Base-by-base conservation (phyloP, 2,113 vertebrate genomes). In the Siniperca chuatsi region DNA sequence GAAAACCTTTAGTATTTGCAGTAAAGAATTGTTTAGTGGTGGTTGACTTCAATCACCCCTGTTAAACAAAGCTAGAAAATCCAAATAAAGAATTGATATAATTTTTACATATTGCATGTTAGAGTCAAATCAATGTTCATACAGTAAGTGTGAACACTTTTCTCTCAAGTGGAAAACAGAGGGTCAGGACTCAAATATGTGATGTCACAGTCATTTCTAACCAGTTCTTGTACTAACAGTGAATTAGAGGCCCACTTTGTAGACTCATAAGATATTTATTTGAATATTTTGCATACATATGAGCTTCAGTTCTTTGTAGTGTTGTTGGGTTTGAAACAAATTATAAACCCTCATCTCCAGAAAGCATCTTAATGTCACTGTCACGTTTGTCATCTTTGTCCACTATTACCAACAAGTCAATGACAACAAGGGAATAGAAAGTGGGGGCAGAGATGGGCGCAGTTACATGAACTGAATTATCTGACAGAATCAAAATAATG, bases 261-360 rank as follows among this genome's bases (percentile, higher is more conserved):
- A 61, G 77, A 74, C 68, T 87, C 77, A 86, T 94, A 44, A 90
- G 90, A 88, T 88, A 91, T 89, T 85, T 65, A 85, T 90, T 65
- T 57, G 57, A 72, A 92, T 86, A 86, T 83, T 89, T 74, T 48
- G 64, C 75, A 81, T 86, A 79, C 50, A 80, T 79, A 82, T 64
- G 66, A 90, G 82, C 81, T 76, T 74, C 37, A 62, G 29, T 57
- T 87, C 74, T 91, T 80, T 78, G 75, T 69, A 86, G 57, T n/a
- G 11, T 81, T 69, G 76, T 84, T n/a, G 8, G 29, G 52, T 88
- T 81, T 89, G 75, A 87, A 78, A 75, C 25, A 46, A 90, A 91
- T 91, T 82, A 88, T 58, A 64, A 75, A 76, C 20, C 13, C 73
- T 78, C 48, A 90, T 85, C 80, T 87, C 46, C 62, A 64, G 71